These are phyloP conservation scores for Diplolepis rosae DNA, from an alignment of 2,888 invertebrate species.

Conservation along the genomic window DNA sequence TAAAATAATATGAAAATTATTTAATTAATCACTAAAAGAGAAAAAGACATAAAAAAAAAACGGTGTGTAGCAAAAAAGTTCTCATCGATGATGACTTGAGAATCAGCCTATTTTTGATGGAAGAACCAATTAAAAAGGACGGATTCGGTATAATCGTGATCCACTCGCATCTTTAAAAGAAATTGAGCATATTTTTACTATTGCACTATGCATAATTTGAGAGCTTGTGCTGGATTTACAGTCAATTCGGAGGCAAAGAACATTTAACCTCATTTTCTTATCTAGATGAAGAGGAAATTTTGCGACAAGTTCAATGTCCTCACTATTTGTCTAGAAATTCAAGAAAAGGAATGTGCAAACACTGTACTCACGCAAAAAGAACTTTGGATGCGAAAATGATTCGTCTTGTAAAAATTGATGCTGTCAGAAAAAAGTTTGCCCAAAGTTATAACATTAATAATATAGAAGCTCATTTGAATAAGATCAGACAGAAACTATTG, in stretches of 20 bases:
- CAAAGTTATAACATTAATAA: neutral
- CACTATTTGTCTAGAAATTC: neutral
- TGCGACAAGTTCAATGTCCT: conserved; percentile 36
- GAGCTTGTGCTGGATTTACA: conserved; percentile 1
- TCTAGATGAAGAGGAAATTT: conserved; percentile 30
- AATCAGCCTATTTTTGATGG: conserved; percentile 15
- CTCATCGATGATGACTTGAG: conserved; percentile 25
- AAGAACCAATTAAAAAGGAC: neutral
- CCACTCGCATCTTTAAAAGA: conserved; percentile 11
- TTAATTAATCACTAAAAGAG: no score
- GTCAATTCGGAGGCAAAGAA: neutral
- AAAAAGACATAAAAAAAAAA: no score
- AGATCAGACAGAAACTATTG: conserved; percentile 17
- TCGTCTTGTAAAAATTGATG: neutral
- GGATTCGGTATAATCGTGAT: neutral
- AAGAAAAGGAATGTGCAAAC: neutral
- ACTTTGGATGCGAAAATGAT: neutral
- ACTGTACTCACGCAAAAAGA: neutral
- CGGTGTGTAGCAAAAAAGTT: conserved; percentile 28
- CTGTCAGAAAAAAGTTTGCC: neutral
- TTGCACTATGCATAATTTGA: neutral
- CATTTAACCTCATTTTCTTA: neutral
- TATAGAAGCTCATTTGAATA: neutral
- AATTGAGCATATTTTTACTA: conserved; percentile 1
- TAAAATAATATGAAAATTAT: no score